Base-by-base conservation (phyloP, 2,797 vertebrate species). In the Myotis myotis region DNA sequence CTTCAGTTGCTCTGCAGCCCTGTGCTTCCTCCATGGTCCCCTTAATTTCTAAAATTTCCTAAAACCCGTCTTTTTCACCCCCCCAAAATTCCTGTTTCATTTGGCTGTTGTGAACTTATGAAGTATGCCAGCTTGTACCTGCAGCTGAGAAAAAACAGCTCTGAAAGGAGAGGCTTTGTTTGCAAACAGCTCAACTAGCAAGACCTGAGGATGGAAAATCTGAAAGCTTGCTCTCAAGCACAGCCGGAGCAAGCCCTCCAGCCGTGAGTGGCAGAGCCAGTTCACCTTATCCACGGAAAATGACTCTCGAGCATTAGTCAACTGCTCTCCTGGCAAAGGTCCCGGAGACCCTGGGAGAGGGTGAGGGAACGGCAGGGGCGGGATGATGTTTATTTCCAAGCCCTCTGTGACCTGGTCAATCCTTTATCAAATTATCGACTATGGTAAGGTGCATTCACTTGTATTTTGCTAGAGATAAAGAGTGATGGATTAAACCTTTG, bases 401-500 rank as follows among this genome's bases (percentile, higher is more conserved):
- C 1, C 3, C 70, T 92, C 91, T 94, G 47, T 44, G 68, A 53
- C 82, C 76, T 94, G 89, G 25, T 88, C 33, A 36, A 38, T n/a
- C 11, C 68, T 93, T 22, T 96, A 88, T 78, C 91, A 84, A 85
- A 89, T 49, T 19, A 11, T 36, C 33, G 6, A 91, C 84, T 16
- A 38, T 3, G 44, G 33, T 55, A 22, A 20, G 71, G 79, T 55
- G 55, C 78, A 83, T 87, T 19, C 57, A 49, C 71, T 95, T 97
- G 49, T 36, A 51, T 91, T 90, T 97, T 75, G 17, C 74, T 96
- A 51, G 74, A 93, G 60, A 93, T 95, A 2, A n/a, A 87, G 95
- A 95, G 2, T 62, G 82, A 79, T 92, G 60, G 53, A 88, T 97
- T 97, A 95, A 96, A 81, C 68, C 80, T 96, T 93, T 66, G 96